These are phyloP conservation scores for Thereva unica DNA, from an alignment of 2,888 invertebrate genomes.

Conservation along the genomic window DNA sequence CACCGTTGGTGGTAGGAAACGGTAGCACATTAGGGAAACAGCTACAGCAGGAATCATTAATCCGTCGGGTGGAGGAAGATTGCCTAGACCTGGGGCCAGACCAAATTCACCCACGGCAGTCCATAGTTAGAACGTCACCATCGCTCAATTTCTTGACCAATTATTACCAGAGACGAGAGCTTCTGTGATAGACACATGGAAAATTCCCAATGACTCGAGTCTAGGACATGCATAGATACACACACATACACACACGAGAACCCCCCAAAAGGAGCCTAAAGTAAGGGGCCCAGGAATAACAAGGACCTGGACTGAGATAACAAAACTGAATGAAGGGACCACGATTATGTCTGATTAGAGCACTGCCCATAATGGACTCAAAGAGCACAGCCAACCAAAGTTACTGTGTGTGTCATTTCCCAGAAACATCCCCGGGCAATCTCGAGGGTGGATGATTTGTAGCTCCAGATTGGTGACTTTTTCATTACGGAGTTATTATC, in stretches of 20 bases:
- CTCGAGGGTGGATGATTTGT: too few relatives aligned
- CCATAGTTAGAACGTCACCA: constrained; percentile 40
- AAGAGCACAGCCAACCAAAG: not conserved
- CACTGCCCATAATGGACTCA: constrained; percentile 16
- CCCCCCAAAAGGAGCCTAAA: too few relatives aligned
- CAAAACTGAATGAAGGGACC: constrained; percentile 24
- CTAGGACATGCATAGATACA: not conserved
- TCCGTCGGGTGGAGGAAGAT: constrained; percentile 21
- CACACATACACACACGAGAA: too few relatives aligned
- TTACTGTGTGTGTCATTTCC: not conserved
- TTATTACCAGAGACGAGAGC: constrained; percentile 36
- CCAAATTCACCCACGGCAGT: constrained; percentile 31
- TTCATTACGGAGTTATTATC: too few relatives aligned
- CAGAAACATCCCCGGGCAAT: not conserved
- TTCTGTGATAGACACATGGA: constrained; percentile 38
- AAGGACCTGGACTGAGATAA: constrained; percentile 12
- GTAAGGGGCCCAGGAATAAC: constrained; percentile 10
- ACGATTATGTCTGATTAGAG: constrained; percentile 31
- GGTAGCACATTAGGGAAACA: constrained; percentile 15
- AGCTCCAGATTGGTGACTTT: too few relatives aligned
- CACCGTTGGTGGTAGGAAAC: constrained; percentile 12
- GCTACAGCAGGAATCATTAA: constrained; percentile 6
- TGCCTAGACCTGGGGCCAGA: constrained; percentile 12
- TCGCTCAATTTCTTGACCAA: constrained; percentile 40
- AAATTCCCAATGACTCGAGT: constrained; percentile 5